A percentile compares a stretch with the other conserved stretches of the same genome.
These are phyloP conservation scores for Lampropteryx suffumata DNA, from an alignment of 2,888 invertebrate genomes.

Conservation along the genomic window DNA sequence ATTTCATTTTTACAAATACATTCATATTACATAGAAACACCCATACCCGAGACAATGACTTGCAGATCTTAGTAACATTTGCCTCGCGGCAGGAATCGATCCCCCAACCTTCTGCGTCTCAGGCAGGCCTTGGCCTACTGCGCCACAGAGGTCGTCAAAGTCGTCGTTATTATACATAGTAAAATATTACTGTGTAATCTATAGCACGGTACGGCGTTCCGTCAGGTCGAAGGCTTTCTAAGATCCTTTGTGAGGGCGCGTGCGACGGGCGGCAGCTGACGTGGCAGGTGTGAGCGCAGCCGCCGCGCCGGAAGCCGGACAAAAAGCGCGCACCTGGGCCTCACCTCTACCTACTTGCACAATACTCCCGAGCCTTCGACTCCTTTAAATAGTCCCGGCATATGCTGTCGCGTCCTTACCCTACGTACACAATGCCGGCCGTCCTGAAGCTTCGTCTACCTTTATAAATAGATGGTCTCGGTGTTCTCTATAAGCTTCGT, in stretches of 20 bases:
- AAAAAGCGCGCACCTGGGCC: slow-evolving; percentile 79
- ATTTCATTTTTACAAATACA: too few relatives aligned
- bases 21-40: too few relatives aligned
- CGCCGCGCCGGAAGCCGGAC: slow-evolving; percentile 78
- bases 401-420: too few relatives aligned
- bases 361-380: slow-evolving; percentile 54
- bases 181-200: too few relatives aligned
- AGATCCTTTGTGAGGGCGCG: slow-evolving; percentile 33
- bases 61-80: too few relatives aligned
- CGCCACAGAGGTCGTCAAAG: too few relatives aligned
- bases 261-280: slow-evolving; percentile 35
- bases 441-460: background rate
- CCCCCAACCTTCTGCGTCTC: too few relatives aligned
- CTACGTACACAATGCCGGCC: background rate
- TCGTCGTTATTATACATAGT: too few relatives aligned
- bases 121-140: too few relatives aligned
- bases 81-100: too few relatives aligned
- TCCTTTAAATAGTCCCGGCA: background rate
- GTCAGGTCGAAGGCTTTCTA: slow-evolving; percentile 9
- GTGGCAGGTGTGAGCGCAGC: slow-evolving; percentile 49
- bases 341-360: slow-evolving; percentile 64
- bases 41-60: too few relatives aligned
- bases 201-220: background rate
- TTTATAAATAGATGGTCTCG: slow-evolving; percentile 2
- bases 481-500: background rate